Evolutionary conservation across 2,797 vertebrate genomes (phyloP).

Genomic region (Pseudochirops corinnae): DNA sequence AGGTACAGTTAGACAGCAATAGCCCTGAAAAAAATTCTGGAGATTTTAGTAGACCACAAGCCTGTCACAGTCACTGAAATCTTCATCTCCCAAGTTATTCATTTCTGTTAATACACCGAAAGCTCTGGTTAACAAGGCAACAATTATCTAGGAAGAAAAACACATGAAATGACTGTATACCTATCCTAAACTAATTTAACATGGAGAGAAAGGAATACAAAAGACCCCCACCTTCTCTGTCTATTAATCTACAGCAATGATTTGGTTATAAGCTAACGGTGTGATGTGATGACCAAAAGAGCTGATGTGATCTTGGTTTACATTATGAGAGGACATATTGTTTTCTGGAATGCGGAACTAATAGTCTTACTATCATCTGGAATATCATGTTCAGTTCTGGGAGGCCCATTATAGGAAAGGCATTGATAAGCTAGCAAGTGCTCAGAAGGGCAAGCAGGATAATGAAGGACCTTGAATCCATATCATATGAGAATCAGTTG

Average conservation of each 20-base stretch:
- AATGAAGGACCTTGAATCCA: neutral
- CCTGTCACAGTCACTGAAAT: neutral
- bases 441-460: neutral
- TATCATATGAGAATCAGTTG: neutral
- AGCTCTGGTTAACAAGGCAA: neutral
- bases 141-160: neutral
- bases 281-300: neutral
- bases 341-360: neutral
- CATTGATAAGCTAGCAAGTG: neutral
- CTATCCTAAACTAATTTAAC: neutral
- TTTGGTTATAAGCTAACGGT: conserved; percentile 36
- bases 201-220: neutral
- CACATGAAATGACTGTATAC: neutral
- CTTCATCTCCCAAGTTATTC: neutral
- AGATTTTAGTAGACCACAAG: neutral
- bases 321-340: neutral
- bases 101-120: neutral
- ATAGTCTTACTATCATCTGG: neutral
- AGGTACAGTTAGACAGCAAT: neutral
- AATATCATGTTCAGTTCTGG: neutral
- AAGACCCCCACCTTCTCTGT: neutral
- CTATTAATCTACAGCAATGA: conserved; percentile 56
- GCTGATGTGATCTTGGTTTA: neutral
- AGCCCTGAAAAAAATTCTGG: neutral
- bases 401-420: neutral